phyloP scores from a whole-genome alignment of 2,888 invertebrate species.

The Junonia oenone region DNA sequence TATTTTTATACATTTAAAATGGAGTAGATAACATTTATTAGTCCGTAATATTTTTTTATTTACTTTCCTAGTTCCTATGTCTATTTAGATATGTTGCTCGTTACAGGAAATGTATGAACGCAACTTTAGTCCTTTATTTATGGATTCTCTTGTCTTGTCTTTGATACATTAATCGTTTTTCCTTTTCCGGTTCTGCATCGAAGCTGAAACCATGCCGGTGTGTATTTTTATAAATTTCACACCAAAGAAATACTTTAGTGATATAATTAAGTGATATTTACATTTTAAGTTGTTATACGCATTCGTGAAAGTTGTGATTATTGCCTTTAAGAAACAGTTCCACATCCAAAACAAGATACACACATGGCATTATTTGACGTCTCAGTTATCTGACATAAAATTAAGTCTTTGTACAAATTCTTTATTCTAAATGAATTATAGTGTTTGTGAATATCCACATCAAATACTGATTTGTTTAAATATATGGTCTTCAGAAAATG shows the following conservation, averaged over 20 bases:
- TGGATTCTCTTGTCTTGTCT: constrained; percentile 40
- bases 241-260: constrained; percentile 39
- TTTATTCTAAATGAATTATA: constrained; percentile 13
- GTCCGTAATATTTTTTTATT: no score
- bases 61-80: no score
- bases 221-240: constrained; percentile 58
- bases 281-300: constrained; percentile 29
- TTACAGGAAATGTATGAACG: constrained; percentile 15
- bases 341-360: constrained; percentile 50
- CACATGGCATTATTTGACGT: constrained; percentile 75
- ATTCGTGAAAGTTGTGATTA: constrained; percentile 10
- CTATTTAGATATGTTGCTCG: no score
- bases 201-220: constrained; percentile 80
- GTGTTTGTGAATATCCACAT: constrained; percentile 7
- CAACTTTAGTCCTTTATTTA: constrained; percentile 15
- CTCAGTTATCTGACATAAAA: constrained; percentile 38
- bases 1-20: no score
- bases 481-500: background rate
- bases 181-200: constrained; percentile 80
- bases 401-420: constrained; percentile 9
- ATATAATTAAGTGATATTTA: constrained; percentile 41
- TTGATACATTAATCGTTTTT: constrained; percentile 55
- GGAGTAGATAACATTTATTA: no score
- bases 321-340: constrained; percentile 12
- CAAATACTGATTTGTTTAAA: background rate